phyloP scores from a whole-genome alignment of 1,140 invertebrate genomes.

The Atta texana region DNA sequence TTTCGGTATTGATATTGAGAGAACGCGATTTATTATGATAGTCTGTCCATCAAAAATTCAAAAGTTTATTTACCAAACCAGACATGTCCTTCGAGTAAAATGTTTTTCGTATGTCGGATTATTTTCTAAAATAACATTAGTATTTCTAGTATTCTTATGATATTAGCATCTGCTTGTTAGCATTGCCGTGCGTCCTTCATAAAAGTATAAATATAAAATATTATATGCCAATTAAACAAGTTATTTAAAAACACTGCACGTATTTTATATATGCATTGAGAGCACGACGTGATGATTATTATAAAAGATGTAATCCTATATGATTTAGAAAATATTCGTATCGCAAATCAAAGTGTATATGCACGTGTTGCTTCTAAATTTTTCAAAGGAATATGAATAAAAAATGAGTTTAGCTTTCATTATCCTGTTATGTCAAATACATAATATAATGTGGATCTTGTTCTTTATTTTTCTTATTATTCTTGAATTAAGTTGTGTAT shows the following conservation, averaged over 20 bases:
- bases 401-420: background rate
- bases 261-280: background rate
- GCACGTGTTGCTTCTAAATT: background rate
- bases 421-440: background rate
- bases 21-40: background rate
- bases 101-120: background rate
- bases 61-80: background rate
- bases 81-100: background rate
- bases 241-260: constrained; percentile 12
- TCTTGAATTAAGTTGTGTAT: background rate
- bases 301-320: constrained; percentile 29
- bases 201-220: background rate
- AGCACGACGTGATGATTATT: constrained; percentile 24
- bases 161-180: background rate
- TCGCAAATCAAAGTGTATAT: constrained; percentile 21
- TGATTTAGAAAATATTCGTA: constrained; percentile 18
- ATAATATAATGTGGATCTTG: background rate
- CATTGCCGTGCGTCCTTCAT: background rate
- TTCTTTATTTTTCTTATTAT: background rate
- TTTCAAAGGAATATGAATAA: background rate
- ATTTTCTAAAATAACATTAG: background rate
- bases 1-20: constrained; percentile 14
- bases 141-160: background rate
- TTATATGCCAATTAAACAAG: background rate
- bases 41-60: background rate